Evolutionary conservation across 92 coral and sea anemone genomes (phyloP), one percentile per base, ranked within the genome.

Genomic region (Anthopleura xanthogrammica): DNA sequence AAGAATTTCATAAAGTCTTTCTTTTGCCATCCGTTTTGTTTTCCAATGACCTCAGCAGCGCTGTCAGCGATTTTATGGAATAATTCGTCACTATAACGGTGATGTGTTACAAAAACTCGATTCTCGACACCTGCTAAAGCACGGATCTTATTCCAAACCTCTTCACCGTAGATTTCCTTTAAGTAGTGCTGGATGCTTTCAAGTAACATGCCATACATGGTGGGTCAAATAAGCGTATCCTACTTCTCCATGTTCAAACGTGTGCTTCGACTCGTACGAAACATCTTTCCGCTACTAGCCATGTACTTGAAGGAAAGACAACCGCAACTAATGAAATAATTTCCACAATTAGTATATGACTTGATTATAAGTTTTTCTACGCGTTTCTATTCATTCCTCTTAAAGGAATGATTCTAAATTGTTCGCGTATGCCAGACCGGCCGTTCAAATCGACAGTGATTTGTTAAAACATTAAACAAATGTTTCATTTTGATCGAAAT

Each of bases 191-290:
- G 91, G 20, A 93, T 93, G 60, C 97, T 93, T 78, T 93, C 97
- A 65, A 93, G 65, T 52, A 93, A 80, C 97, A 93, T 93, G 22
- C 97, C 97, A 75, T 93, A 93, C 97, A 93, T 93, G 57, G 12
- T 86, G 90, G 41, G n/a, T 20, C 4, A 7, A 20, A 62, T 20
- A 20, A 62, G 19, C 36, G 36, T 29, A 29, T 29, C 29, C 70
- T 20, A 16, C 5, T 17, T 54, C 16, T 11, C 14, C 70, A 62
- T 62, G 24, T n/a, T 20, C 5, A 23, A 23, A 20, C 24, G 24
- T 62, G 70, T 2, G 4, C 39, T 23, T 7, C 70, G 70, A 62
- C 70, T 62, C 12, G 29, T 20, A 62, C 5, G 11, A 54, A 14
- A 54, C 58, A 54, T 54, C 58, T 54, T 2, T 14, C 11, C 58